These are phyloP conservation scores for Cacoxenus indagator DNA, from an alignment of 2,888 invertebrate genomes.

Conservation along the genomic window DNA sequence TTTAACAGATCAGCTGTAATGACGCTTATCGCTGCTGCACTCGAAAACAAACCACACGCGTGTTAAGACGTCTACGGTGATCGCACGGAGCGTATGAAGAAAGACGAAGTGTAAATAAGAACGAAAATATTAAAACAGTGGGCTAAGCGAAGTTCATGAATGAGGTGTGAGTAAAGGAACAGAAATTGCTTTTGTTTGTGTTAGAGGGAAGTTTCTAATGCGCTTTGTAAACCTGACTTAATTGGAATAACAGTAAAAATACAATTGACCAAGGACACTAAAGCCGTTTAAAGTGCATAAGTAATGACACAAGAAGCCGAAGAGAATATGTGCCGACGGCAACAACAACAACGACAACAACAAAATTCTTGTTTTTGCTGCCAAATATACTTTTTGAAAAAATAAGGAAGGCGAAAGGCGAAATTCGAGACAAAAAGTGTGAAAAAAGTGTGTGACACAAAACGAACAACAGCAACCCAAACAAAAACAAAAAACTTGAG, in stretches of 20 bases:
- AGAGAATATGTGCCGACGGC: not conserved
- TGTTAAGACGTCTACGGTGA: too few relatives aligned
- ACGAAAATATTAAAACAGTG: too few relatives aligned
- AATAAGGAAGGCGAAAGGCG: not conserved
- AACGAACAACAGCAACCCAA: not conserved
- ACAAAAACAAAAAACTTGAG: slow-evolving; percentile 9
- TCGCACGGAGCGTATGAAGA: too few relatives aligned
- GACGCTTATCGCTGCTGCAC: too few relatives aligned
- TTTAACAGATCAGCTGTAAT: too few relatives aligned
- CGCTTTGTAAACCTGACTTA: not conserved
- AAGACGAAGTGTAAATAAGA: too few relatives aligned
- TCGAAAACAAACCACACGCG: too few relatives aligned
- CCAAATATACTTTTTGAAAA: slow-evolving; percentile 20
- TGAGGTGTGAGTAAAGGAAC: not conserved
- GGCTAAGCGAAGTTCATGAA: not conserved
- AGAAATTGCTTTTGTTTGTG: not conserved
- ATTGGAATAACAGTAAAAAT: not conserved
- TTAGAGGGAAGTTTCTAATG: not conserved
- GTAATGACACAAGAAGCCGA: not conserved
- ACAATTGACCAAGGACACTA: not conserved
- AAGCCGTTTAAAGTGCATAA: not conserved
- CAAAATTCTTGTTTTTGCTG: slow-evolving; percentile 10
- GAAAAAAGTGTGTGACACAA: slow-evolving; percentile 23
- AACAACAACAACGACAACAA: not conserved
- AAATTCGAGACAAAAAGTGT: not conserved